Evolutionary conservation across 2,113 vertebrate genomes (phyloP), one percentile per base, ranked within the genome.

Genomic region (Clarias magur): DNA sequence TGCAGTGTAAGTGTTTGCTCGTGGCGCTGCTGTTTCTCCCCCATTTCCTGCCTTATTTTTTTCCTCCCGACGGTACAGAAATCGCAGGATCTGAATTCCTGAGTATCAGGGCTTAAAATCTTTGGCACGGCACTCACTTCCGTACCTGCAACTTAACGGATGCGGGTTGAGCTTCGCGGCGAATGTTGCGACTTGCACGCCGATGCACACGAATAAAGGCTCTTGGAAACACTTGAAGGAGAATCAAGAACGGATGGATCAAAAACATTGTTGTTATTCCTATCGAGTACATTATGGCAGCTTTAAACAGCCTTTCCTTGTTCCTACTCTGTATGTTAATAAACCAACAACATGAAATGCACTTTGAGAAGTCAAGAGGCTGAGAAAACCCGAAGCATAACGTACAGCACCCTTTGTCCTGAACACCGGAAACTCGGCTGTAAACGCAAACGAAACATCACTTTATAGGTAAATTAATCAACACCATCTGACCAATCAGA

Each of bases 41-140:
- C 56, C 81, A 75, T 68, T 75, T 87, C 79, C 82, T 76, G 80
- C 30, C 86, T 54, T 12, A 19, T 73, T 70, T 86, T 80, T 82
- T 75, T 27, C 3, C 3, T 8, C 17, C 17, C 4, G 30, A 34
- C 68, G 15, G 17, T 54, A 65, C 57, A 59, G 60, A 65, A 56
- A 83, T 76, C 70, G 21, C 80, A 75, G 80, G 86, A 87, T 83
- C 75, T 56, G 42, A 56, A 83, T 53, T 80, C 79, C 79, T 80
- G 79, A 19, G 60, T 60, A 59, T 80, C 79, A 60, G 17, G 21
- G 54, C 62, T 57, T 17, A 23, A 15, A 42, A 57, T 56, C 11
- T 81, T 79, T 79, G 67, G 21, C 57, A 21, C 27, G 9, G 65
- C 7, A 19, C 65, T 70, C 27, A 48, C 13, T 76, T 76, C 42